Evolutionary conservation across 2,797 vertebrate genomes (phyloP).

Genomic region (Botia almorhae): DNA sequence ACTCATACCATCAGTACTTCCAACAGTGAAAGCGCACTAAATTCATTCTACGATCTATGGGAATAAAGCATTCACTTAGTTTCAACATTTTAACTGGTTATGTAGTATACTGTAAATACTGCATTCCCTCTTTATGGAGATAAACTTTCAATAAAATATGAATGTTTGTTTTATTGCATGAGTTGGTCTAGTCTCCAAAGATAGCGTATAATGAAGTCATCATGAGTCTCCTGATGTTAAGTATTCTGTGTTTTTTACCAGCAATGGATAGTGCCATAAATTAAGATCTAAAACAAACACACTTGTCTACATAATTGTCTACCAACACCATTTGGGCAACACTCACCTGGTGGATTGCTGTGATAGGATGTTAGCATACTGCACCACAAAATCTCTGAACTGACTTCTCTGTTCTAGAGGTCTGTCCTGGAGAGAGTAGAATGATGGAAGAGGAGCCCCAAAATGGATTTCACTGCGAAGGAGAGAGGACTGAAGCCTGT

Average conservation of each 20-base stretch:
- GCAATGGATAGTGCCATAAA: background rate
- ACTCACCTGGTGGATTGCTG: constrained; percentile 93
- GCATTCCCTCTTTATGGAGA: no score
- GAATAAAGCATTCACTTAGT: no score
- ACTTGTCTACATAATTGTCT: background rate
- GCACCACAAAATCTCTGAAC: constrained; percentile 93
- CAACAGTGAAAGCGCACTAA: no score
- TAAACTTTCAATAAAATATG: no score
- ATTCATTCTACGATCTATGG: no score
- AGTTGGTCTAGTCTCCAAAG: no score
- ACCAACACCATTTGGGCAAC: background rate
- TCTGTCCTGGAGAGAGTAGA: constrained; percentile 91
- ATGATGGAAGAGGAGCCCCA: constrained; percentile 91
- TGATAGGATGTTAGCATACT: constrained; percentile 90
- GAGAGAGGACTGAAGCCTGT: constrained; percentile 90
- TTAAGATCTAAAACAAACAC: background rate
- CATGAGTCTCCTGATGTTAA: no score
- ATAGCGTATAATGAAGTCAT: no score
- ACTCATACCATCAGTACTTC: no score
- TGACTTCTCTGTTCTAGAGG: constrained; percentile 87
- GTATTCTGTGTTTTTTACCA: background rate
- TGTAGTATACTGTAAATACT: no score
- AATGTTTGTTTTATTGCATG: no score
- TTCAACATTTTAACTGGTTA: no score
- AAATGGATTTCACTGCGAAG: constrained; percentile 95